Conservation (phyloP, 2,888 invertebrate species). For the Plusia festucae region DNA sequence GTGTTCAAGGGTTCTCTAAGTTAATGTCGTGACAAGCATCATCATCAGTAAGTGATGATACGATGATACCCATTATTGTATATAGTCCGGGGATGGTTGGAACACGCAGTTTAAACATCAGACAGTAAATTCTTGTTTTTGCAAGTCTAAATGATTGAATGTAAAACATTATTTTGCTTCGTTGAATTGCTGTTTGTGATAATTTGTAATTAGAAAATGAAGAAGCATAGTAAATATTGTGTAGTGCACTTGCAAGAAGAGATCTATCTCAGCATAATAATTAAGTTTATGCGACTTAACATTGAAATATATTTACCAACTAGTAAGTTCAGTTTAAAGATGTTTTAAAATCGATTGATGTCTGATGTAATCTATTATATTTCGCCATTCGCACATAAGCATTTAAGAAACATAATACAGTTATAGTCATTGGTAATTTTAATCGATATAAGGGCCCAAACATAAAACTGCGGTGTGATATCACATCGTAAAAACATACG, state of each 20-base stretch:
- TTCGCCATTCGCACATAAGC: slow-evolving; percentile 9
- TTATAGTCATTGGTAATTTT: slow-evolving; percentile 37
- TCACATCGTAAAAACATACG: no score
- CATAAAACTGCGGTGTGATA: no score
- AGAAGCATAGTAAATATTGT: slow-evolving; percentile 27
- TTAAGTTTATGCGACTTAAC: slow-evolving; percentile 14
- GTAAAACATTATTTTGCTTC: slow-evolving; percentile 21
- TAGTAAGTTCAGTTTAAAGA: slow-evolving; percentile 7
- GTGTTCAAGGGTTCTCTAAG: slow-evolving; percentile 31
- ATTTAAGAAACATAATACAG: slow-evolving; percentile 11
- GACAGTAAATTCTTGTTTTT: slow-evolving; percentile 27
- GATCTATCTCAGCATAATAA: slow-evolving; percentile 39
- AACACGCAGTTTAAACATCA: slow-evolving; percentile 16
- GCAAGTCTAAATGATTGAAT: slow-evolving; percentile 31
- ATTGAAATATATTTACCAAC: slow-evolving; percentile 25
- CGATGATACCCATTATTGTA: slow-evolving; percentile 32
- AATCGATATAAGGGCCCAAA: no score
- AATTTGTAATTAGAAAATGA: slow-evolving; percentile 48
- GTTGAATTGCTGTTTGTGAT: slow-evolving; percentile 50
- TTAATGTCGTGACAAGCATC: slow-evolving; percentile 19
- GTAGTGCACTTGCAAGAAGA: slow-evolving; percentile 31
- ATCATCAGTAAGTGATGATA: slow-evolving; percentile 16
- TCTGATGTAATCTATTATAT: neutral
- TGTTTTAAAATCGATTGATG: neutral
- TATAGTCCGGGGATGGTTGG: slow-evolving; percentile 36